Base-by-base conservation (phyloP, 2,113 vertebrate species). In the Oxygymnocypris stewartii region DNA sequence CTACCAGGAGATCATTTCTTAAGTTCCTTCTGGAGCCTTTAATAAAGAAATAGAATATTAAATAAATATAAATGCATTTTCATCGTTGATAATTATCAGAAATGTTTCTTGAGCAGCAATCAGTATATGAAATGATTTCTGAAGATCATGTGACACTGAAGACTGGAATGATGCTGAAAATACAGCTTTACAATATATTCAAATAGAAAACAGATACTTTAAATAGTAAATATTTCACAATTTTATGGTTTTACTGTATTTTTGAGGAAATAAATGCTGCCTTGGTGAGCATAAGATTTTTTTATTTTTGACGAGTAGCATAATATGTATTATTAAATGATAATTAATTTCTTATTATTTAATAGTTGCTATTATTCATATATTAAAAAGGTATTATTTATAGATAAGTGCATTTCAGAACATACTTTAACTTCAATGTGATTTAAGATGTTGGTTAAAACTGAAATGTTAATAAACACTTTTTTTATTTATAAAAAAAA, bases 21-120 rank as follows among this genome's bases (percentile, higher is more conserved):
- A 99, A 93, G 91, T 99, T 99, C 92, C 97, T 96, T 92, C 98
- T 96, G 69, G 97, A 94, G 93, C 98, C 98, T 99, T 93, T 76
- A 88, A 83, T 54, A 85, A 13, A 89, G 4, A 83, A 10, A 88
- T 10, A 12, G 37, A 9, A 16, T 20, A 49, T 25, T 77, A 51
- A 16, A 28, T 69, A 37, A 28, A 16, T 69, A 18, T 67, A 67
- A 16, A 57, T 59, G 57, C 20, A 8, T 59, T 59, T 59, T 59
- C 20, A 23, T 9, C 3, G 20, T 23, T 59, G 57, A 59, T 59
- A 23, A 59, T 59, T 23, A 59, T 59, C 20, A 59, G 7, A 59
- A 59, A 10, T 57, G 14, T 20, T 20, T 20, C 6, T 20, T 20
- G 2, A 20, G 16, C 54, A 57, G 54, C 0, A 57, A 57, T 57